phyloP scores from a whole-genome alignment of 2,113 vertebrate species.

The Pygoscelis adeliae region DNA sequence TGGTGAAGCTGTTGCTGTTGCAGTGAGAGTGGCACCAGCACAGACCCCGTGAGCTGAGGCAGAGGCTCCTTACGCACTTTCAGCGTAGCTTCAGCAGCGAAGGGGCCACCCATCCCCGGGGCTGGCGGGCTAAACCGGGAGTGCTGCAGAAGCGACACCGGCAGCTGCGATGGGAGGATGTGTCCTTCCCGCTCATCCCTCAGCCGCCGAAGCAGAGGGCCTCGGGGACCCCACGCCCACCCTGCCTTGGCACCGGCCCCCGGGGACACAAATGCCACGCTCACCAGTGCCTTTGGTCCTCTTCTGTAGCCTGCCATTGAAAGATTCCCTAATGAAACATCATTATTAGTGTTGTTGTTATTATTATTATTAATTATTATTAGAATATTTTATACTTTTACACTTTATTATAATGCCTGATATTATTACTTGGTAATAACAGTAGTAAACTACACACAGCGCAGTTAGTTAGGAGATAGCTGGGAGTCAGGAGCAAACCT shows the following conservation, averaged over 20 bases:
- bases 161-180: background rate
- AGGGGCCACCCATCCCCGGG: background rate
- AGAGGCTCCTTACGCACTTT: background rate
- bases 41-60: background rate
- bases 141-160: background rate
- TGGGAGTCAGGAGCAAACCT: background rate
- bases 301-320: background rate
- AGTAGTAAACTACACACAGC: background rate
- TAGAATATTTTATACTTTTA: background rate
- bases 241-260: background rate
- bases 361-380: too few species aligned
- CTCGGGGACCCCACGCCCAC: background rate
- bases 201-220: background rate
- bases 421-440: background rate
- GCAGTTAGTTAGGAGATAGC: background rate
- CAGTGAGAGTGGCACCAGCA: background rate
- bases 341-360: background rate
- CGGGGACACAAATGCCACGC: background rate
- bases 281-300: background rate
- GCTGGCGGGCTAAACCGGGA: background rate
- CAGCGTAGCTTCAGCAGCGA: background rate
- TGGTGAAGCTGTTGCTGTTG: background rate
- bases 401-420: background rate
- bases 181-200: fast-evolving
- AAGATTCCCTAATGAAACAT: background rate